phyloP scores from a whole-genome alignment of 2,888 invertebrate genomes.

The Parnassius mnemosyne region DNA sequence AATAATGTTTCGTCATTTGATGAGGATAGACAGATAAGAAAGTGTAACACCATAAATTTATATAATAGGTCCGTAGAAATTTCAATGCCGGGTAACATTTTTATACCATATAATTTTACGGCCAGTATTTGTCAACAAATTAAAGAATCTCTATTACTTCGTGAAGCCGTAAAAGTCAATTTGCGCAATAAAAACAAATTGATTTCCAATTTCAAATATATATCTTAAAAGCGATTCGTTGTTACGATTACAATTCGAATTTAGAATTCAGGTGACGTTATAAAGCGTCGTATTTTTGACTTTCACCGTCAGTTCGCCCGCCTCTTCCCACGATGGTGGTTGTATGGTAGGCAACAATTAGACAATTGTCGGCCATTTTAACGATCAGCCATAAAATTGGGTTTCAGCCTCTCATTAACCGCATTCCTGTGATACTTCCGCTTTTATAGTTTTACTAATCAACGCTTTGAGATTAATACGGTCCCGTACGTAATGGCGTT shows the following conservation, averaged over 20 bases:
- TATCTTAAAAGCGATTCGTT: constrained; percentile 70
- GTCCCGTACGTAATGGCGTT: constrained; percentile 72
- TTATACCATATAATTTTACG: constrained; percentile 4
- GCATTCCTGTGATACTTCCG: constrained; percentile 80
- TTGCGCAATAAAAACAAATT: constrained; percentile 55
- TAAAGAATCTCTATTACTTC: constrained; percentile 21
- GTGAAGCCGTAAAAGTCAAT: constrained; percentile 38
- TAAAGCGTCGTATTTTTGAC: constrained; percentile 61
- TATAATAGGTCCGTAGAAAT: constrained; percentile 8
- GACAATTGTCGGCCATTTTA: constrained; percentile 79
- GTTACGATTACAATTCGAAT: constrained; percentile 65
- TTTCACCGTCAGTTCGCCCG: constrained; percentile 67
- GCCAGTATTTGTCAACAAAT: constrained; percentile 27
- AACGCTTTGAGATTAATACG: constrained; percentile 76
- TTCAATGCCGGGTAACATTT: constrained; percentile 11
- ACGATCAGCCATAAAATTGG: constrained; percentile 76
- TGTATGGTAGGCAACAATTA: constrained; percentile 75
- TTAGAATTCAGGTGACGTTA: constrained; percentile 65
- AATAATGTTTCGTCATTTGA: constrained; percentile 1
- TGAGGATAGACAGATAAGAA: constrained; percentile 10
- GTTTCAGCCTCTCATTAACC: constrained; percentile 77
- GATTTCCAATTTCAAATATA: constrained; percentile 50
- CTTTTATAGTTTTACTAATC: constrained; percentile 81
- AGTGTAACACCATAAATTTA: constrained; percentile 14
- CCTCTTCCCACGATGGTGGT: constrained; percentile 74